Conservation (phyloP, 2,888 invertebrate species). For the Lordiphosa andalusiaca region DNA sequence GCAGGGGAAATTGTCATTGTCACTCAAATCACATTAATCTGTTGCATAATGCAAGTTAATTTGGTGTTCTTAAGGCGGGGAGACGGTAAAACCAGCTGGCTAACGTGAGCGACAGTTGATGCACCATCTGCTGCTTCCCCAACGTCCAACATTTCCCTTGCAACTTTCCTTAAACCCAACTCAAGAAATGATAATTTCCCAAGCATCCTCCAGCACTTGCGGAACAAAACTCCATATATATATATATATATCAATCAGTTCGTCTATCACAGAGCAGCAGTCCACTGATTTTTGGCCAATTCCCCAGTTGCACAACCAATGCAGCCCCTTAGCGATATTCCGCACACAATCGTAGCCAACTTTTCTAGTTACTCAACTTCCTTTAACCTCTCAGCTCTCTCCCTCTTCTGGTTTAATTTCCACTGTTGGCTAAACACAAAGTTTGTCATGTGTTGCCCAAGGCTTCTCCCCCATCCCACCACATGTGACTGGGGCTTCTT, state of each 20-base stretch:
- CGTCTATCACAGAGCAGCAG: background rate
- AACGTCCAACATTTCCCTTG: too few species aligned
- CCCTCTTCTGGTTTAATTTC: constrained; percentile 45
- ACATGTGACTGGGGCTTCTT: background rate
- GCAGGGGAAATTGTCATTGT: constrained; percentile 25
- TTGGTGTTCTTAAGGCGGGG: too few species aligned
- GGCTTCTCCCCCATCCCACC: background rate
- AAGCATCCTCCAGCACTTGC: too few species aligned
- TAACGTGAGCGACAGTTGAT: too few species aligned
- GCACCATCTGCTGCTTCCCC: too few species aligned
- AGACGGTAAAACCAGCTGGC: too few species aligned
- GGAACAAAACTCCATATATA: too few species aligned
- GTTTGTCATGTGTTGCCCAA: constrained; percentile 66
- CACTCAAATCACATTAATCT: background rate
- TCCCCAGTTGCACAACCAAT: constrained; percentile 20
- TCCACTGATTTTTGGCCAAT: constrained; percentile 24
- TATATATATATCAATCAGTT: constrained; percentile 11
- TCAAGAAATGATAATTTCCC: constrained; percentile 12
- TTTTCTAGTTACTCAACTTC: constrained; percentile 1
- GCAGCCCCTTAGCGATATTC: constrained; percentile 2
- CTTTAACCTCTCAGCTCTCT: background rate
- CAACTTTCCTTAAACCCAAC: background rate
- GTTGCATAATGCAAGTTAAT: background rate
- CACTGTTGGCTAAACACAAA: constrained; percentile 68
- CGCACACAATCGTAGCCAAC: background rate